Evolutionary conservation across 2,113 vertebrate genomes (phyloP), one percentile per base, ranked within the genome.

Genomic region (Caracal caracal): DNA sequence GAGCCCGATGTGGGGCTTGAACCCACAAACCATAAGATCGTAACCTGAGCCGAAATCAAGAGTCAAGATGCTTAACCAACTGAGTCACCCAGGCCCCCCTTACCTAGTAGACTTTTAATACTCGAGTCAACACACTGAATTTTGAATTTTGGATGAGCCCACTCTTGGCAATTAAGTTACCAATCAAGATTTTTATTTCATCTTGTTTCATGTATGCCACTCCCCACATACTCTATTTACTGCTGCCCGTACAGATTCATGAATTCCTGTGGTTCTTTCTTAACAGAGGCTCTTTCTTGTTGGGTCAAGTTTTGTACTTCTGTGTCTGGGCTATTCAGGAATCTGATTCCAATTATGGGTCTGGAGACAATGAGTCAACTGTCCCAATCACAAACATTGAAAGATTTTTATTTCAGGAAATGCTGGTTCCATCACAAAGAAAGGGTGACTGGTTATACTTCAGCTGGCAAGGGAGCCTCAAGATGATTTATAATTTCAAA

Each of bases 221-320:
- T 40, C 9, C 5, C 22, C 16, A 70, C 2, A 63, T 10, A 63
- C 1, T 9, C 5, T 35, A 0, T 30, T 5, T 24, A 49, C 8
- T 73, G 2, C 22, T 84, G 7, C 11, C 12, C 43, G 30, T 24
- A 71, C 1, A 30, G 24, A 53, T 33, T 73, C 2, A 59, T 79
- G 26, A 78, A 70, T 33, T 51, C 24, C 10, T 81, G 1, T 7
- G 49, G 35, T 19, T 79, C 40, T 82, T 59, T 59, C n/a, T 89
- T 73, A 40, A 59, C 76, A 30, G 40, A 86, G 15, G 6, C 19
- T 59, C 1, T 71, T 33, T 80, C 10, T 61, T 87, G 17, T 37
- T 51, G 10, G 10, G 33, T 75, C 37, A 40, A 19, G 2, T 5
- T 68, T 93, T 93, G 22, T 87, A 61, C 13, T 56, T n/a, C 6